A percentile compares a stretch with the other conserved stretches of the same genome.
Evolutionary conservation across 1,140 invertebrate genomes (phyloP).

Genomic region (Achroia grisella): DNA sequence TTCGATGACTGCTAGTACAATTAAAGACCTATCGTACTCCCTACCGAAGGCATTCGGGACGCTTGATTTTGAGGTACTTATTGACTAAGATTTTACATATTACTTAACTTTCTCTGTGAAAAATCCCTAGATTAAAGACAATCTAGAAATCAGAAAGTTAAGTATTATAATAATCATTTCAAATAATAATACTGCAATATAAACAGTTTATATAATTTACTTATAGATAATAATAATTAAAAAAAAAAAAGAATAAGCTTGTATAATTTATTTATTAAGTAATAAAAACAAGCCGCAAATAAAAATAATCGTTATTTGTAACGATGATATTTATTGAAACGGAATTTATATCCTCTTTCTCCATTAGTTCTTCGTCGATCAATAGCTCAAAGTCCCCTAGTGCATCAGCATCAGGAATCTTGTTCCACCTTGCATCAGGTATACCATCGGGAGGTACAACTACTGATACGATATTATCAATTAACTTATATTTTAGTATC

Average conservation of each 20-base stretch:
- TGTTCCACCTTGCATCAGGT: conserved; percentile 95
- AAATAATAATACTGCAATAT: background rate
- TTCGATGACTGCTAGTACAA: conserved; percentile 94
- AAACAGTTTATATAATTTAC: background rate
- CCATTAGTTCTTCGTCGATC: conserved; percentile 82
- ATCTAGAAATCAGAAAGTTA: conserved; percentile 13
- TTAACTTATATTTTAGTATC: conserved; percentile 96
- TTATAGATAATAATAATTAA: background rate
- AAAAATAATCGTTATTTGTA: background rate
- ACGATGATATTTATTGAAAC: conserved; percentile 9
- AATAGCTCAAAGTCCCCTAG: conserved; percentile 90
- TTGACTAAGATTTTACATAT: conserved; percentile 83
- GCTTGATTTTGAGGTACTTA: conserved; percentile 91
- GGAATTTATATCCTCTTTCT: conserved; percentile 9
- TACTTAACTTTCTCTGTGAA: no score
- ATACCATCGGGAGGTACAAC: conserved; percentile 92
- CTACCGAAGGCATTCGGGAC: conserved; percentile 91
- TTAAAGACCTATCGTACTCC: conserved; percentile 94
- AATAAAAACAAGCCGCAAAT: background rate
- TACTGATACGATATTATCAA: conserved; percentile 95
- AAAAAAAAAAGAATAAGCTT: background rate
- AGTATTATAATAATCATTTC: conserved; percentile 16
- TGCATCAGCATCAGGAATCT: conserved; percentile 84
- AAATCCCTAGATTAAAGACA: no score
- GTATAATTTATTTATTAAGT: background rate